These are phyloP conservation scores for Schizotus pectinicornis DNA, from an alignment of 2,888 invertebrate species.

Conservation along the genomic window DNA sequence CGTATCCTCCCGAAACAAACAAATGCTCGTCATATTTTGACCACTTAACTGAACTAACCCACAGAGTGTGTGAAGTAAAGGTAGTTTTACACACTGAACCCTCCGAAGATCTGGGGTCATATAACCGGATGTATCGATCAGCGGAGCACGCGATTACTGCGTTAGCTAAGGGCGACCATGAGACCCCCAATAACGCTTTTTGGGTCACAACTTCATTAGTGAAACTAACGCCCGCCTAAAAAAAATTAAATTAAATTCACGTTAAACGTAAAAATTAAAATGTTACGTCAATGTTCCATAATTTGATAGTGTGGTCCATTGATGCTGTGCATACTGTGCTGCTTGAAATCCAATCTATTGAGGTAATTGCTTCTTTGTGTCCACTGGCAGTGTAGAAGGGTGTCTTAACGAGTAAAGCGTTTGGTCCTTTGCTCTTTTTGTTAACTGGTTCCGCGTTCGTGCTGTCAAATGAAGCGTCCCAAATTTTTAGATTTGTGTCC, in stretches of 20 bases:
- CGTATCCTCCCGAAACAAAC: conserved; percentile 93
- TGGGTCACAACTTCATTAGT: conserved; percentile 85
- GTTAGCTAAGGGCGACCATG: conserved; percentile 80
- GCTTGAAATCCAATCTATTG: conserved; percentile 82
- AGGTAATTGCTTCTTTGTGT: conserved; percentile 89
- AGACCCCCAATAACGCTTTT: conserved; percentile 87
- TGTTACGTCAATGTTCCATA: conserved; percentile 85
- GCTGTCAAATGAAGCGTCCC: conserved; percentile 69
- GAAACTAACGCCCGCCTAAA: conserved; percentile 69
- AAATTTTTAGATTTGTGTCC: conserved; percentile 91
- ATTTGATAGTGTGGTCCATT: conserved; percentile 93
- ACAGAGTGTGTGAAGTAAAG: conserved; percentile 87
- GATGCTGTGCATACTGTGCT: conserved; percentile 83
- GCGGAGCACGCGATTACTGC: conserved; percentile 86
- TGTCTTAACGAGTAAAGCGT: conserved; percentile 61
- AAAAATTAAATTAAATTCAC: conserved; percentile 21
- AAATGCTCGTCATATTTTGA: conserved; percentile 79
- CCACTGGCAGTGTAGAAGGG: conserved; percentile 89
- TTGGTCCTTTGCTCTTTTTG: conserved; percentile 47
- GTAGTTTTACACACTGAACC: conserved; percentile 86
- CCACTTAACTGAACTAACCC: conserved; percentile 94
- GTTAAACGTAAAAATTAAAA: background rate
- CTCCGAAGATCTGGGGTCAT: conserved; percentile 89
- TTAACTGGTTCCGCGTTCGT: conserved; percentile 51
- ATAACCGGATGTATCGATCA: conserved; percentile 88